These are phyloP conservation scores for Hydrophis major DNA, from an alignment of 2,797 vertebrate genomes.

Conservation along the genomic window DNA sequence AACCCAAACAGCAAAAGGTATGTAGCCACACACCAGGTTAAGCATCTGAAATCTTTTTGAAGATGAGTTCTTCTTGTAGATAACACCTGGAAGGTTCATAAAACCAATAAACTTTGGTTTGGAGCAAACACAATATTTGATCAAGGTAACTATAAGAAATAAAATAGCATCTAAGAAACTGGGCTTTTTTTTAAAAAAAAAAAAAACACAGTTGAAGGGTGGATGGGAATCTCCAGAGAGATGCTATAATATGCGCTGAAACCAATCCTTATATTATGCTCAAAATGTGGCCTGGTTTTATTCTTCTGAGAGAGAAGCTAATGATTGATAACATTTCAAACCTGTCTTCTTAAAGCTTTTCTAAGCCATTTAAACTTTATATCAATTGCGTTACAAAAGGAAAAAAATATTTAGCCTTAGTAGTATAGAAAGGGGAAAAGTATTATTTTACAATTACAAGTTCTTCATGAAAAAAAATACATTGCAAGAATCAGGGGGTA, in stretches of 20 bases:
- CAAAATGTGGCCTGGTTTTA: neutral
- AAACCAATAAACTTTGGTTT: slow-evolving; percentile 22
- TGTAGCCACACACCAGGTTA: neutral
- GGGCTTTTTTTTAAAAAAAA: neutral
- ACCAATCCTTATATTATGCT: neutral
- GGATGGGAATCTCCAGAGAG: neutral
- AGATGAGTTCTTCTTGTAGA: neutral
- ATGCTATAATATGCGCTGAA: slow-evolving; percentile 3
- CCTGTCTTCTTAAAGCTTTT: neutral
- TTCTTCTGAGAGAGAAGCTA: neutral
- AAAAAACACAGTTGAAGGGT: neutral
- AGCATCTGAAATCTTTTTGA: neutral
- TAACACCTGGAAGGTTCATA: neutral
- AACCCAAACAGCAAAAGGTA: neutral
- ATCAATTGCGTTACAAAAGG: neutral
- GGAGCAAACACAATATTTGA: slow-evolving; percentile 1
- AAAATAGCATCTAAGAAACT: neutral
- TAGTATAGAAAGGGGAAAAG: neutral
- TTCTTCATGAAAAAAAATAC: neutral
- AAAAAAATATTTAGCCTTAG: neutral
- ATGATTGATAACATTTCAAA: neutral
- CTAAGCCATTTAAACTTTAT: neutral
- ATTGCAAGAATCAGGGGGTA: neutral
- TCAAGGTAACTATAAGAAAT: slow-evolving; percentile 10
- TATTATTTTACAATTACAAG: neutral